Evolutionary conservation across 2,888 invertebrate genomes (phyloP).

Genomic region (Temnothorax unifasciatus): DNA sequence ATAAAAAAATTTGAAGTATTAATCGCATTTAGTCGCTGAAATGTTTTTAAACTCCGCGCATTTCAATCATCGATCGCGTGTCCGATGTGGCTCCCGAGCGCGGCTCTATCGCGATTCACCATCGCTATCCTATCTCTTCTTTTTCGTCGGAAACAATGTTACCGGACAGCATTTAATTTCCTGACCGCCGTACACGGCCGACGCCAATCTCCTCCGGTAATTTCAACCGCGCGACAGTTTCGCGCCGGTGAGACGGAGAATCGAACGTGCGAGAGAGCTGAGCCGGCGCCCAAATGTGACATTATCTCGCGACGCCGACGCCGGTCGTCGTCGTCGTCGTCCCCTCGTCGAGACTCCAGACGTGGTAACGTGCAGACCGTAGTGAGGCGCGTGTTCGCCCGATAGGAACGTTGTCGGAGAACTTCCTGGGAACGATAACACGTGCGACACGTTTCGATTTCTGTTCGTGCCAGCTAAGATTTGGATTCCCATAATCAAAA

Average conservation of each 20-base stretch:
- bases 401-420: slow-evolving; percentile 62
- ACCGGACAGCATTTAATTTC: slow-evolving; percentile 78
- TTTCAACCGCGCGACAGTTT: slow-evolving; percentile 46
- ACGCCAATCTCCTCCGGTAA: slow-evolving; percentile 52
- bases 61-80: slow-evolving; percentile 8
- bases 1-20: not conserved
- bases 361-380: slow-evolving; percentile 56
- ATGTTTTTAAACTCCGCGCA: slow-evolving; percentile 13
- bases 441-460: slow-evolving; percentile 45
- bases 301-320: slow-evolving; percentile 82
- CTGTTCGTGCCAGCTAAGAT: slow-evolving; percentile 9
- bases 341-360: slow-evolving; percentile 46
- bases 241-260: slow-evolving; percentile 42
- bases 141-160: slow-evolving; percentile 70
- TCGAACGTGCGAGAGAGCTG: slow-evolving; percentile 53
- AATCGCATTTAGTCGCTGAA: not conserved
- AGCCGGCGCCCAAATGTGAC: slow-evolving; percentile 82
- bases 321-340: slow-evolving; percentile 65
- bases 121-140: slow-evolving; percentile 33
- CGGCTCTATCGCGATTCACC: slow-evolving; percentile 14
- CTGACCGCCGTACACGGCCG: slow-evolving; percentile 56
- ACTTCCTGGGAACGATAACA: slow-evolving; percentile 66
- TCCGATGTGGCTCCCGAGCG: not conserved
- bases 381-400: slow-evolving; percentile 52
- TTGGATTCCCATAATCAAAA: not conserved